phyloP scores from a whole-genome alignment of 2,888 invertebrate genomes.

The Acrocyrtus sp. region DNA sequence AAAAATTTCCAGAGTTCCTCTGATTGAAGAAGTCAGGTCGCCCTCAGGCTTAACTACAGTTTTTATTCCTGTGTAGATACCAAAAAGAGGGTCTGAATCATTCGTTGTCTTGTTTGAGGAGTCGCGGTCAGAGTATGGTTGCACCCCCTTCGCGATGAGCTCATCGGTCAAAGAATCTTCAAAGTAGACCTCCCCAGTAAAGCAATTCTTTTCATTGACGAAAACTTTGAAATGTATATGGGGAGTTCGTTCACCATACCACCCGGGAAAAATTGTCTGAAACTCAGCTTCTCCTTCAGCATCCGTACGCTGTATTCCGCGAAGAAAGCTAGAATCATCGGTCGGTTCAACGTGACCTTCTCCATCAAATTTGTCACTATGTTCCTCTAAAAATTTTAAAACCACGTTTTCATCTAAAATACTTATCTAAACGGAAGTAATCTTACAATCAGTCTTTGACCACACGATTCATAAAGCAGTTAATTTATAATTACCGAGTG shows the following conservation, averaged over 20 bases:
- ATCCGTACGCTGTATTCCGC: constrained; percentile 56
- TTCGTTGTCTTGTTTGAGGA: constrained; percentile 32
- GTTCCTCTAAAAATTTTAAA: constrained; percentile 9
- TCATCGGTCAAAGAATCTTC: constrained; percentile 44
- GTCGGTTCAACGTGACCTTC: constrained; percentile 47
- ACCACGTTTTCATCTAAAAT: background rate
- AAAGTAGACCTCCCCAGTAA: constrained; percentile 55
- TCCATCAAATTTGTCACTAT: background rate
- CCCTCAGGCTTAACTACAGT: constrained; percentile 28
- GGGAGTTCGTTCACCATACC: constrained; percentile 47
- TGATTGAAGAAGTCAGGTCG: constrained; percentile 3
- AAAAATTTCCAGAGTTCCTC: constrained; percentile 18
- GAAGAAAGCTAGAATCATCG: constrained; percentile 41
- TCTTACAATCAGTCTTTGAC: background rate
- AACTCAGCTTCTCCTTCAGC: constrained; percentile 41
- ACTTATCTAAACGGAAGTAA: too few species aligned
- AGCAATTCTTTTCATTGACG: constrained; percentile 29
- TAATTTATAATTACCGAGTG: constrained; percentile 34
- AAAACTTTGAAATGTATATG: constrained; percentile 55
- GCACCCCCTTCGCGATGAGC: constrained; percentile 21
- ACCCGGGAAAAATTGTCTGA: constrained; percentile 54
- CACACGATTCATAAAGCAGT: background rate
- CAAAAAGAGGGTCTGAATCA: constrained; percentile 24
- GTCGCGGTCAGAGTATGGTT: constrained; percentile 50
- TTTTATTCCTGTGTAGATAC: constrained; percentile 9